Base-by-base conservation (phyloP, 1,140 invertebrate genomes). In the Chelonus insularis region DNA sequence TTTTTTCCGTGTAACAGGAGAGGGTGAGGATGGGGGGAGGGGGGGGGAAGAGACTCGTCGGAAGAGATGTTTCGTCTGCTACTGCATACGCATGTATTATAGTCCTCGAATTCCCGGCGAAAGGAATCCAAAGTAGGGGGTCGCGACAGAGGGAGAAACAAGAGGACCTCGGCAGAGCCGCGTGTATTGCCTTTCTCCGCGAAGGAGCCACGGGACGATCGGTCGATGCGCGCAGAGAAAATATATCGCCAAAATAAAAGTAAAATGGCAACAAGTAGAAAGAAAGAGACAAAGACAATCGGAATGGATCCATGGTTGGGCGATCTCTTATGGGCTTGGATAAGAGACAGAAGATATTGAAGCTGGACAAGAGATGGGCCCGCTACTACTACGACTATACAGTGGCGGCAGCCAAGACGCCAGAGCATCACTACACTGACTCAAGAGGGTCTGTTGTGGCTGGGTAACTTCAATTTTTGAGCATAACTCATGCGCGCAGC, bases 51-150 rank as follows among this genome's bases (percentile, higher is more conserved):
- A 48, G 45, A 48, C 21, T 18, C 11, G 45, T 48, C 45, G 18
- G 21, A 25, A 14, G 25, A n/a, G 32, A 45, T 51, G 62, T 59
- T 43, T 39, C 36, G 29, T 60, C 12, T 55, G 66, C 73, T 73
- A 71, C 72, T 73, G 69, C 72, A 74, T 74, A 74, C 73, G 73
- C 70, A 74, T 73, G 71, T 71, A 74, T 74, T 74, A 74, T 72
- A 74, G 73, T 73, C 63, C 66, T 68, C 67, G 65, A 72, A 72
- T 72, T 72, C 69, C 52, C 64, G 60, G 67, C 57, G 58, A 67
- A 68, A 68, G 66, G 72, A 71, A 72, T 65, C 63, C 62, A 60
- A 48, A 56, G 61, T 50, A 60, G 45, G 36, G 52, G 32, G 12
- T 54, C 52, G 45, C 18, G 34, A 39, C 41, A 23, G 39, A 37